Evolutionary conservation across 2,113 vertebrate genomes (phyloP).

Genomic region (Malurus alboscapulatus): DNA sequence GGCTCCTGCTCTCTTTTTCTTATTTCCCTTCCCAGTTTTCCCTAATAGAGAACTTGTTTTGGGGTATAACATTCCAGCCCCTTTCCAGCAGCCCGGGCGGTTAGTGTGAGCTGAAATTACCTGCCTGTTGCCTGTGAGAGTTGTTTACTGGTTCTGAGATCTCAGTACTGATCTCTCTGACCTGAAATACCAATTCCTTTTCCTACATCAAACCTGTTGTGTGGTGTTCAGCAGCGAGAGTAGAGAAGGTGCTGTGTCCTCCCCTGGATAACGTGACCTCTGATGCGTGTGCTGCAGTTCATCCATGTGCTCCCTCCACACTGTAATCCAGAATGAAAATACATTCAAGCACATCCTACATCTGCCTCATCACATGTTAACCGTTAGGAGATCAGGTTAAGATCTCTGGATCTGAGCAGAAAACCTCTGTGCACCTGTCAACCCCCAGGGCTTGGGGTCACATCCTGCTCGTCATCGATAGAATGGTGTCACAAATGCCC

Average conservation of each 20-base stretch:
- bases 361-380: neutral
- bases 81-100: neutral
- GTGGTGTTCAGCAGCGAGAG: fast-evolving
- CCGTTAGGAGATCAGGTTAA: neutral
- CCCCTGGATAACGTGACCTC: neutral
- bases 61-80: neutral
- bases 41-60: neutral
- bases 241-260: neutral
- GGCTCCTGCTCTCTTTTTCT: neutral
- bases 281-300: neutral
- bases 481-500: neutral
- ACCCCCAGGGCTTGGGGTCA: fast-evolving
- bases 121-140: neutral
- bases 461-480: fast-evolving
- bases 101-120: fast-evolving
- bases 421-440: neutral
- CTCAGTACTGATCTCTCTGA: neutral
- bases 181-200: neutral
- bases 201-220: fast-evolving
- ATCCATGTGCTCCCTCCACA: neutral
- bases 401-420: neutral
- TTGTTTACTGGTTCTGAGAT: neutral
- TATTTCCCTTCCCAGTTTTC: neutral
- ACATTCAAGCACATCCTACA: neutral
- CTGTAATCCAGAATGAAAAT: neutral